phyloP scores from a whole-genome alignment of 2,113 vertebrate genomes.

The Phoenicopterus ruber region DNA sequence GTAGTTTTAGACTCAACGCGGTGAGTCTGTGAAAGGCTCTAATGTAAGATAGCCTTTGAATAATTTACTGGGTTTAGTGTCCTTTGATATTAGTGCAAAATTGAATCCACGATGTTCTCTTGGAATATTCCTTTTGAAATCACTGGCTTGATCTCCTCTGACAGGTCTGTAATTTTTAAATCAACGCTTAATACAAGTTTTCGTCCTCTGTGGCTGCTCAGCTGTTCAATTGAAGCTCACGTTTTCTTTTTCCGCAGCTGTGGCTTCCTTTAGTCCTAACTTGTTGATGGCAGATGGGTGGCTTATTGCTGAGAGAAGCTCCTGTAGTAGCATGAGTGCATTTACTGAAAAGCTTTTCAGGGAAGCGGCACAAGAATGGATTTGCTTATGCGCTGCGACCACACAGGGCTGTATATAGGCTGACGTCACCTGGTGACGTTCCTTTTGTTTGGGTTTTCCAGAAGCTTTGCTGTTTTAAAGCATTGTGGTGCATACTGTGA shows the following conservation, averaged over 20 bases:
- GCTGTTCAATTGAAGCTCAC: slow-evolving; percentile 84
- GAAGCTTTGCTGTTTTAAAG: slow-evolving; percentile 81
- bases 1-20: slow-evolving; percentile 90
- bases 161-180: slow-evolving; percentile 48
- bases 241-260: slow-evolving; percentile 71
- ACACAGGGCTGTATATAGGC: slow-evolving; percentile 98
- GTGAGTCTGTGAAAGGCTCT: slow-evolving; percentile 91
- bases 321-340: slow-evolving; percentile 86
- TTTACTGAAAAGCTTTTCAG: slow-evolving; percentile 89
- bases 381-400: slow-evolving; percentile 95
- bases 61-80: slow-evolving; percentile 70
- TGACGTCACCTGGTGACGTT: slow-evolving; percentile 95
- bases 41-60: slow-evolving; percentile 86
- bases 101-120: slow-evolving; percentile 55
- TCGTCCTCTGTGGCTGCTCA: slow-evolving; percentile 72
- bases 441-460: slow-evolving; percentile 86
- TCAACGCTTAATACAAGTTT: slow-evolving; percentile 65
- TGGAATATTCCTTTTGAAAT: slow-evolving; percentile 74
- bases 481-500: slow-evolving; percentile 67
- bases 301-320: slow-evolving; percentile 85
- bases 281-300: slow-evolving; percentile 96
- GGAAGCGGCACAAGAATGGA: slow-evolving; percentile 83
- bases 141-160: slow-evolving; percentile 67
- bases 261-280: slow-evolving; percentile 86
- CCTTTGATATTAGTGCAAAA: slow-evolving; percentile 70